These are phyloP conservation scores for Larimichthys crocea DNA, from an alignment of 2,113 vertebrate species.

Conservation along the genomic window DNA sequence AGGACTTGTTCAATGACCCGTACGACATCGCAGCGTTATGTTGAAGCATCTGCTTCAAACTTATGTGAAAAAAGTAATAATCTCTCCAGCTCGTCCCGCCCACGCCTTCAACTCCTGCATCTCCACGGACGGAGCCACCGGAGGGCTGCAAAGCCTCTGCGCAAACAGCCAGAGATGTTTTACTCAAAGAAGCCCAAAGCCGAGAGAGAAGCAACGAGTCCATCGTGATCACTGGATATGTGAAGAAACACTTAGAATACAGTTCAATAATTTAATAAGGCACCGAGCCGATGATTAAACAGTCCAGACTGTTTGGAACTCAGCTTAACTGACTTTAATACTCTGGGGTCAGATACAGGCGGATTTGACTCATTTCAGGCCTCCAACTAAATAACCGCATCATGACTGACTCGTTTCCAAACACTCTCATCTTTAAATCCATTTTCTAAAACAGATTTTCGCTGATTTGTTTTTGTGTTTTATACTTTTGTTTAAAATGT, in stretches of 20 bases:
- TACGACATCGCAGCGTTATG: too few species aligned
- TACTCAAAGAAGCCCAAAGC: background rate
- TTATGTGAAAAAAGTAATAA: slow-evolving; percentile 12
- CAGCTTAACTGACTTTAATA: background rate
- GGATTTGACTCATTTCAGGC: background rate
- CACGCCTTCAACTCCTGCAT: slow-evolving; percentile 1
- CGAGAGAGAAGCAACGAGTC: background rate
- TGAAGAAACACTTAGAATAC: background rate
- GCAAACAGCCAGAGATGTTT: slow-evolving; percentile 10
- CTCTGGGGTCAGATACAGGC: background rate
- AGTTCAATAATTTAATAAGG: background rate
- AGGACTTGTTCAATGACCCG: too few species aligned
- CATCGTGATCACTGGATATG: background rate
- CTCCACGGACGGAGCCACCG: slow-evolving; percentile 15
- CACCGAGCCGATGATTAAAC: background rate
- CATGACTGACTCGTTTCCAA: background rate
- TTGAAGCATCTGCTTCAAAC: background rate
- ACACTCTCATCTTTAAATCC: too few species aligned
- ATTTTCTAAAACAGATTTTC: too few species aligned
- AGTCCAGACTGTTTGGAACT: background rate
- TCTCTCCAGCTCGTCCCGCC: background rate
- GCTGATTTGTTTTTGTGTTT: too few species aligned
- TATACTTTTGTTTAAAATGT: too few species aligned
- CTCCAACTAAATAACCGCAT: too few species aligned
- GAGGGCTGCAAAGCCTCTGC: slow-evolving; percentile 13